Evolutionary conservation across 2,797 vertebrate species (phyloP).

Genomic region (Loriculus beryllinus): DNA sequence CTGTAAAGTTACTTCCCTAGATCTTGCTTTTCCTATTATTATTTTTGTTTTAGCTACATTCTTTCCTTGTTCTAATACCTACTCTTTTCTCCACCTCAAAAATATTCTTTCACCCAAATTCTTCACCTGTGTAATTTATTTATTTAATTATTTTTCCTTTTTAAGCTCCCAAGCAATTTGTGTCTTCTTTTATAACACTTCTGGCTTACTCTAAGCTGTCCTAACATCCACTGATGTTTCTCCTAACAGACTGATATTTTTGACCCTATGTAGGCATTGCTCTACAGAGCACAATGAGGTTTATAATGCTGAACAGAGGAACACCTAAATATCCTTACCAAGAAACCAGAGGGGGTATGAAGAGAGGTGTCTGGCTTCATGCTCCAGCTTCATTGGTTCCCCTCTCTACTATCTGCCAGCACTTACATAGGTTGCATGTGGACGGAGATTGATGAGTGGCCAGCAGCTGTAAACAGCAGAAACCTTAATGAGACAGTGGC

Average conservation of each 20-base stretch:
- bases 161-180: neutral
- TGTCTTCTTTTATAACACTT: neutral
- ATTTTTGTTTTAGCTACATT: neutral
- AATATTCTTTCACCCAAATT: neutral
- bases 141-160: neutral
- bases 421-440: neutral
- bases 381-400: slow-evolving; percentile 39
- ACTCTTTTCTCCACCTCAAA: neutral
- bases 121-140: neutral
- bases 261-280: neutral
- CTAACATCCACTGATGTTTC: neutral
- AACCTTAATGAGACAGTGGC: neutral
- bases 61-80: neutral
- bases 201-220: neutral
- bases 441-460: neutral
- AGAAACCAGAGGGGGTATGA: too few relatives aligned
- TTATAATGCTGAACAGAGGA: neutral
- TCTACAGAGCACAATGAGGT: neutral
- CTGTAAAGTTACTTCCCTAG: neutral
- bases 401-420: neutral
- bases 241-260: neutral
- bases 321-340: slow-evolving; percentile 9
- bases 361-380: neutral
- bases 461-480: slow-evolving; percentile 11
- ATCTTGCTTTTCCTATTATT: neutral